Evolutionary conservation across 2,113 vertebrate genomes (phyloP).

Genomic region (Periophthalmodon schlosseri): DNA sequence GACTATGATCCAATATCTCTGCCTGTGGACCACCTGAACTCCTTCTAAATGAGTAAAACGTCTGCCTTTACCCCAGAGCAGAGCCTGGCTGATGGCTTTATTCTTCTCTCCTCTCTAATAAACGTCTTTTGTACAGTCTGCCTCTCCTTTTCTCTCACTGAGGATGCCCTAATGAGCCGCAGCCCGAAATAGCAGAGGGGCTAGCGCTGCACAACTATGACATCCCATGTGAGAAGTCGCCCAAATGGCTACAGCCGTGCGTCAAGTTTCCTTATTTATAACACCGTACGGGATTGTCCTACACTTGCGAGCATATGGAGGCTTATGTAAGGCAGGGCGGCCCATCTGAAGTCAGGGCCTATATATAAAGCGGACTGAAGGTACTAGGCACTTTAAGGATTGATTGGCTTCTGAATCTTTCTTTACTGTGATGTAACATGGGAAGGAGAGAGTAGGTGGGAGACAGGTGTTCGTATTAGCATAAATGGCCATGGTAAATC

Average conservation of each 20-base stretch:
- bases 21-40: background rate
- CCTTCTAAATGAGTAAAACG: background rate
- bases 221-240: constrained; percentile 73
- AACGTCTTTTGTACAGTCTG: constrained; percentile 61
- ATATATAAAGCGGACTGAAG: constrained; percentile 53
- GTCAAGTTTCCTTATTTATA: constrained; percentile 76
- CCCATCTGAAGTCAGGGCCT: constrained; percentile 58
- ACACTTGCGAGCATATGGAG: constrained; percentile 71
- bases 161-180: constrained; percentile 73
- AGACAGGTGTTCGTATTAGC: too few relatives aligned
- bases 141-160: constrained; percentile 46
- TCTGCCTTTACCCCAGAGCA: background rate
- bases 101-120: constrained; percentile 54
- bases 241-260: constrained; percentile 72
- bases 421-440: constrained; percentile 25
- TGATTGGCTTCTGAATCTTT: constrained; percentile 35
- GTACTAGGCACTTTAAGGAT: constrained; percentile 22
- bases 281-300: constrained; percentile 69
- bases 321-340: constrained; percentile 63
- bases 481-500: too few relatives aligned
- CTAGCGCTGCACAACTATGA: constrained; percentile 72
- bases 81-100: constrained; percentile 24
- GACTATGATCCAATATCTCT: constrained; percentile 3
- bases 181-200: constrained; percentile 73
- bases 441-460: background rate